Evolutionary conservation across 2,888 invertebrate species (phyloP), one percentile per base, ranked within the genome.

Genomic region (Steinernema scapterisci): DNA sequence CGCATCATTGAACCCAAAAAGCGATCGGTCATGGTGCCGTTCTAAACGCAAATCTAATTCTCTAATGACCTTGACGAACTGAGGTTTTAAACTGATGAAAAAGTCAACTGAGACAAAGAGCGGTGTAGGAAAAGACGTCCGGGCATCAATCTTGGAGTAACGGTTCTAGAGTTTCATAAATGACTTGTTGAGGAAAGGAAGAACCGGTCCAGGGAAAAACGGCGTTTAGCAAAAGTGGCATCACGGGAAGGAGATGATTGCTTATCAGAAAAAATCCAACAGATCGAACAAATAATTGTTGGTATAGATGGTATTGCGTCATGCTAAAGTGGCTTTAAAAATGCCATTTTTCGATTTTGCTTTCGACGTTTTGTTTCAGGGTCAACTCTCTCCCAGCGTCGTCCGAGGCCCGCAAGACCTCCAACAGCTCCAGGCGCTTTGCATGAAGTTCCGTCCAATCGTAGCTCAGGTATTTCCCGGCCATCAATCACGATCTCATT

Each of bases 371-470:
- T 25, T 13, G 19, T 19, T 48, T 7, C 13, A 48, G 48, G n/a
- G 3, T 48, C 7, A n/a, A n/a, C 3, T 48, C 48, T 48, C 48
- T 5, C 38, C 63, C 7, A 27, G 38, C 27, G 16, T 31, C 16
- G 63, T 19, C 7, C 63, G 63, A 31, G 63, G 63, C 3, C 63
- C 63, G 1, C 63, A 63, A 38, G 63, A 63, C 38, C 27, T 63
- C 38, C 63, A 63, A 27, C 63, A 63, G 31, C 13, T 63, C 7
- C 63, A 63, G 16, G 19, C 63, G 31, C 31, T 63, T 6, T 63
- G 63, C 31, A 31, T 31, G 16, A 25, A 27, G 6, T 63, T 63
- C 25, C 23, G 27, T 3, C 63, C 63, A 5, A 63, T 63, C 5
- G 63, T 63, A 1, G 63, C 63, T 2, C 63, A 63, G 48, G 48